Conservation (phyloP, 2,888 invertebrate genomes). For the Tetragonula carbonaria region DNA sequence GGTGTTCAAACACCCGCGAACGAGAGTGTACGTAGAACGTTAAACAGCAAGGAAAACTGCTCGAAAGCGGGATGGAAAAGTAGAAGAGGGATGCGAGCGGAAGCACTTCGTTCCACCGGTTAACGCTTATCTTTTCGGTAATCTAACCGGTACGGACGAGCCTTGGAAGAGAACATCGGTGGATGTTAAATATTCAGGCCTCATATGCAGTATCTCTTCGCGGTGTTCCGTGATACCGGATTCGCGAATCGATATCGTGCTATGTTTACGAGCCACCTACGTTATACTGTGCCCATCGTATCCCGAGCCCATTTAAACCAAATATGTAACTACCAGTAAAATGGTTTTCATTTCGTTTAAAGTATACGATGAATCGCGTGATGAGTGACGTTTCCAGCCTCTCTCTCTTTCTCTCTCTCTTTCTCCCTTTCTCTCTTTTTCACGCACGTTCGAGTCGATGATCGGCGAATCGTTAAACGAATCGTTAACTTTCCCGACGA, state of each 20-base stretch:
- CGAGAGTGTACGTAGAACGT: too few relatives aligned
- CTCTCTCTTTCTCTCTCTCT: too few relatives aligned
- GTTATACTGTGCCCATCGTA: neutral
- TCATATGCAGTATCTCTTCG: conserved; percentile 78
- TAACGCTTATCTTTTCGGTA: conserved; percentile 37
- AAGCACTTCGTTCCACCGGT: conserved; percentile 1
- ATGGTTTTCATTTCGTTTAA: conserved; percentile 2
- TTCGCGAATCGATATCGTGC: conserved; percentile 36
- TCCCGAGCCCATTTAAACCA: conserved; percentile 2
- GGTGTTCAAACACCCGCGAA: too few relatives aligned
- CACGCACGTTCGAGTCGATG: too few relatives aligned
- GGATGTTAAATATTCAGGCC: conserved; percentile 76
- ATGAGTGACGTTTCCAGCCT: too few relatives aligned
- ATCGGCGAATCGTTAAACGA: neutral
- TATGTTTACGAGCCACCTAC: conserved; percentile 12
- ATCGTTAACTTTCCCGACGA: neutral
- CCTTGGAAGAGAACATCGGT: conserved; percentile 16
- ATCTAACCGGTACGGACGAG: conserved; percentile 26
- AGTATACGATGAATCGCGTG: neutral
- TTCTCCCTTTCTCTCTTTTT: too few relatives aligned
- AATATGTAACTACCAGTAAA: conserved; percentile 13
- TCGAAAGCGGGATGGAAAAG: neutral
- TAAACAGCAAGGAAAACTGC: too few relatives aligned
- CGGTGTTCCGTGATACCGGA: conserved; percentile 30
- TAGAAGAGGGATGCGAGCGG: neutral